Evolutionary conservation across 2,888 invertebrate species (phyloP).

Genomic region (Melanotus villosus): DNA sequence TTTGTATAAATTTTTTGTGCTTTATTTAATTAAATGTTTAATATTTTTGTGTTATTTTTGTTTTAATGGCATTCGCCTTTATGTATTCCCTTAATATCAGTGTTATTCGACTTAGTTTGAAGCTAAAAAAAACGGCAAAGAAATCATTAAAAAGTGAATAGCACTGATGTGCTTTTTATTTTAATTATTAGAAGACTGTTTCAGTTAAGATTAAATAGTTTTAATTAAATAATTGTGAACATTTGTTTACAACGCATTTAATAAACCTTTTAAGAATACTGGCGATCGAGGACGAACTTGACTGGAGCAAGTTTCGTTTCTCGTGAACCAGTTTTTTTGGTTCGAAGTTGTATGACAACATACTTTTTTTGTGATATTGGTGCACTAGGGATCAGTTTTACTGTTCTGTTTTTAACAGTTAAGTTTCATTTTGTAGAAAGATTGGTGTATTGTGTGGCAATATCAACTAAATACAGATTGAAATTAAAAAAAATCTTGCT

Average conservation of each 20-base stretch:
- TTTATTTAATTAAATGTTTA: slow-evolving; percentile 48
- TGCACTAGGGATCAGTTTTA: slow-evolving; percentile 22
- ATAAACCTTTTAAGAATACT: no score
- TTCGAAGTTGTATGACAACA: background rate
- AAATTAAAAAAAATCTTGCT: slow-evolving; percentile 1
- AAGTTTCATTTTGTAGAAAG: background rate
- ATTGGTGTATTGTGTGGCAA: slow-evolving; percentile 24
- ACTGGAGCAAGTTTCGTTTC: slow-evolving; percentile 48
- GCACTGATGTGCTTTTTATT: no score
- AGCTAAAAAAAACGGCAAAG: no score
- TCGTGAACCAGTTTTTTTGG: background rate
- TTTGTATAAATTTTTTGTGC: slow-evolving; percentile 50
- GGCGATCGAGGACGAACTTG: slow-evolving; percentile 57
- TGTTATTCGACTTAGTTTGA: slow-evolving; percentile 7
- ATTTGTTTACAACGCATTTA: no score
- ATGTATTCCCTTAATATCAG: background rate
- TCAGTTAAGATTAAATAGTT: no score
- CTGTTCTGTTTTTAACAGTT: slow-evolving; percentile 9
- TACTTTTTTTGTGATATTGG: slow-evolving; percentile 17
- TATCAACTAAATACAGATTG: slow-evolving; percentile 4
- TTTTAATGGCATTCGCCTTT: slow-evolving; percentile 19
- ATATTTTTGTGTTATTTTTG: slow-evolving; percentile 51
- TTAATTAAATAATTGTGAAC: no score
- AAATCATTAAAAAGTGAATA: no score
- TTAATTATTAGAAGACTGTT: no score